Conservation (phyloP, 2,113 vertebrate genomes). For the Hassar affinis region DNA sequence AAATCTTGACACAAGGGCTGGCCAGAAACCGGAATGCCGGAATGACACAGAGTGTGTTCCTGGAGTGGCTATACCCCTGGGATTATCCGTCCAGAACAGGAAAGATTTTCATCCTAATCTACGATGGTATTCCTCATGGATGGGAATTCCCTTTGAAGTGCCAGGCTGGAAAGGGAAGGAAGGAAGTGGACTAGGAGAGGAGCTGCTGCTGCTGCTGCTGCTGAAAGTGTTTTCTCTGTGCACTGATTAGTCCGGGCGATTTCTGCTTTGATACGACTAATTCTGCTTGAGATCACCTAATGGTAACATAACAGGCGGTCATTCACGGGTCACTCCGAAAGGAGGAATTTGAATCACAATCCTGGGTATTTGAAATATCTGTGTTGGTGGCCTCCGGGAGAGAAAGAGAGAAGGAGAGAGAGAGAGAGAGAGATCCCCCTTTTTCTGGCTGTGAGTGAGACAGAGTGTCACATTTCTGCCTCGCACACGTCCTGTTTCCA, state of each 20-base stretch:
- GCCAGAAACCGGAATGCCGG: slow-evolving; percentile 62
- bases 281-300: slow-evolving; percentile 15
- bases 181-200: slow-evolving; percentile 17
- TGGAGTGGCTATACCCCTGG: slow-evolving; percentile 54
- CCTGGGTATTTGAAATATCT: slow-evolving; percentile 34
- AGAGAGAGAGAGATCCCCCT: not conserved
- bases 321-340: not conserved
- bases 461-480: slow-evolving; percentile 26
- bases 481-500: slow-evolving; percentile 31
- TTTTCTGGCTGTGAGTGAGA: slow-evolving; percentile 8
- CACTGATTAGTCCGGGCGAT: slow-evolving; percentile 1
- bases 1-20: slow-evolving; percentile 62
- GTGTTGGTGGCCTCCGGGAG: slow-evolving; percentile 31
- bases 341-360: slow-evolving; percentile 40
- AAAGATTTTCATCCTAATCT: slow-evolving; percentile 75
- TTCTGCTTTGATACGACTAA: slow-evolving; percentile 6
- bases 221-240: slow-evolving; percentile 19
- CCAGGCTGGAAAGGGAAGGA: slow-evolving; percentile 57
- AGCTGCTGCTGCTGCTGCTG: not conserved
- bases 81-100: slow-evolving; percentile 74
- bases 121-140: slow-evolving; percentile 66
- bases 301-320: slow-evolving; percentile 12
- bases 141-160: slow-evolving; percentile 59
- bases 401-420: not conserved
- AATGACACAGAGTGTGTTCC: slow-evolving; percentile 64